phyloP scores from a whole-genome alignment of 2,113 vertebrate species.

The Microtus montanus region DNA sequence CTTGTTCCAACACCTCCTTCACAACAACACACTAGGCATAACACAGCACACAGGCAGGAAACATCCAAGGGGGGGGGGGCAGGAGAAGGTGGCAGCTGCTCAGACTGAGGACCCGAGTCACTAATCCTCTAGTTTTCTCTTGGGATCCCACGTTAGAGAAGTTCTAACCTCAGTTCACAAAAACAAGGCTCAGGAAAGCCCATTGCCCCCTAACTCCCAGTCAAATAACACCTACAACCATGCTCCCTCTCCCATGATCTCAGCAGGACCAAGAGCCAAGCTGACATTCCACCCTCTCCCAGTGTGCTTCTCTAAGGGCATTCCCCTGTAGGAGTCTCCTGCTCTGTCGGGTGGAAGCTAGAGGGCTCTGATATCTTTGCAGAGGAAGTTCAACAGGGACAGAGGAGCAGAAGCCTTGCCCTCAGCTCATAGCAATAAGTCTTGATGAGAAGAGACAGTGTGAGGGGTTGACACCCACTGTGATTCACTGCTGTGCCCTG shows the following conservation, averaged over 20 bases:
- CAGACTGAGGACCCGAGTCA: background rate
- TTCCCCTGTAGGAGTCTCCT: background rate
- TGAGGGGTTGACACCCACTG: background rate
- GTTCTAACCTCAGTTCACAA: background rate
- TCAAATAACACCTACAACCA: too few relatives aligned
- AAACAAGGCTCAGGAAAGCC: background rate
- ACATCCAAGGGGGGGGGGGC: too few relatives aligned
- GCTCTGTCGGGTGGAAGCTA: background rate
- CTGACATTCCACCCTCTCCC: too few relatives aligned
- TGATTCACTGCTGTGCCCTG: background rate
- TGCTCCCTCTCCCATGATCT: too few relatives aligned
- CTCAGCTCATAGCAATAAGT: background rate
- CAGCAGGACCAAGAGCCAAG: background rate
- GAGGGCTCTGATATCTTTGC: background rate
- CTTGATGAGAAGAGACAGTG: background rate
- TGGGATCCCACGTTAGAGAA: background rate
- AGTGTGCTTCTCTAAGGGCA: background rate
- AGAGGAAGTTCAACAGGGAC: background rate
- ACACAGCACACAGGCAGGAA: background rate
- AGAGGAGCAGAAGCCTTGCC: background rate
- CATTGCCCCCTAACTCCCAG: background rate
- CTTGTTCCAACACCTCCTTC: background rate
- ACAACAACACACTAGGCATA: background rate
- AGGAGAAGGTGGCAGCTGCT: too few relatives aligned
- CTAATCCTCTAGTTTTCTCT: background rate